Conservation (phyloP, 2,113 vertebrate species). For the Suncus etruscus region DNA sequence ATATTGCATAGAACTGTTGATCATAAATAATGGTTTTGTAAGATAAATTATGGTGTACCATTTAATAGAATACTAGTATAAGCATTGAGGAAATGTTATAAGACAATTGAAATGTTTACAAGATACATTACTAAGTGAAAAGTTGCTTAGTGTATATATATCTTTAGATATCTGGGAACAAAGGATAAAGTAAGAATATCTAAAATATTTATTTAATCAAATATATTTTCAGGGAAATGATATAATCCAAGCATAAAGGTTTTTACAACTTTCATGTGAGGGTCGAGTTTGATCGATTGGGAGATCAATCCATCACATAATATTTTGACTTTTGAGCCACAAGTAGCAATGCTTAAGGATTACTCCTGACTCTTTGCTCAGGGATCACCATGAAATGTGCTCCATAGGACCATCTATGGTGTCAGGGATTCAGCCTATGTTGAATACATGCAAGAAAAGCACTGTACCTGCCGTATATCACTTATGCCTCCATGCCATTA, state of each 20-base stretch:
- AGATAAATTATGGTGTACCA: constrained; percentile 15
- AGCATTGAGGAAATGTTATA: constrained; percentile 44
- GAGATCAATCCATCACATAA: not conserved
- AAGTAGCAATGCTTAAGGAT: too few relatives aligned
- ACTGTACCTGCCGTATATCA: too few relatives aligned
- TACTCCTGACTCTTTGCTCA: too few relatives aligned
- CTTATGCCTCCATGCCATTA: too few relatives aligned
- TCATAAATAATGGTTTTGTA: constrained; percentile 17
- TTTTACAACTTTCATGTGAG: not conserved
- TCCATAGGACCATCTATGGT: too few relatives aligned
- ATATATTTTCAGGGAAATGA: too few relatives aligned
- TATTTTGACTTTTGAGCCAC: not conserved
- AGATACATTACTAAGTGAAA: constrained; percentile 7
- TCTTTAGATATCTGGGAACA: constrained; percentile 7
- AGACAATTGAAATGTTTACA: not conserved
- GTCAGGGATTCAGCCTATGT: too few relatives aligned
- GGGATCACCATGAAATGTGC: too few relatives aligned
- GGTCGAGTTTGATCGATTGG: not conserved
- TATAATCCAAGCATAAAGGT: not conserved
- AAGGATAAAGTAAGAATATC: constrained; percentile 5
- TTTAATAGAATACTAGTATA: not conserved
- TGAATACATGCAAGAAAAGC: too few relatives aligned
- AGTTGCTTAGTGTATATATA: not conserved
- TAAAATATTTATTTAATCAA: too few relatives aligned
- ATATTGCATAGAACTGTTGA: not conserved